phyloP scores from a whole-genome alignment of 2,113 vertebrate genomes.

The Erythrolamprus reginae region DNA sequence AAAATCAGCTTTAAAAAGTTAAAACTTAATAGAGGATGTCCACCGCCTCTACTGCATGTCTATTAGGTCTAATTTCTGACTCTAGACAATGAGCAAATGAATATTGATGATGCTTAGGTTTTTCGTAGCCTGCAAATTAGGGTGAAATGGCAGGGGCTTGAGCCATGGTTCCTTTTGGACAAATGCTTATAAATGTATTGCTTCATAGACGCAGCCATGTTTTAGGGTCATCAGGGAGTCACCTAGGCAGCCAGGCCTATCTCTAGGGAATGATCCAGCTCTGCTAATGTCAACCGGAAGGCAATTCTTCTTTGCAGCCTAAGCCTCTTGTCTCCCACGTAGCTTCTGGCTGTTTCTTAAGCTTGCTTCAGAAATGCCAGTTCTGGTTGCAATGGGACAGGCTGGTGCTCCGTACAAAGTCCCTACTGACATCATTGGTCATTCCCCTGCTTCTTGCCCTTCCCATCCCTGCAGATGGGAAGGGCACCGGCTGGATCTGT shows the following conservation, averaged over 20 bases:
- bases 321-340: background rate
- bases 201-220: background rate
- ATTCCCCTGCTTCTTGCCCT: background rate
- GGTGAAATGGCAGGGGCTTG: too few species aligned
- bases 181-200: background rate
- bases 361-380: background rate
- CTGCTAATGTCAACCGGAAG: background rate
- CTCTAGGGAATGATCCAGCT: background rate
- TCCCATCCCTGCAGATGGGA: background rate
- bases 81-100: background rate
- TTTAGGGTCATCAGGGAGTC: background rate
- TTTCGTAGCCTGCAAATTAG: background rate
- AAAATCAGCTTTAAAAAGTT: constrained; percentile 1
- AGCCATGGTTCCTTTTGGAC: background rate
- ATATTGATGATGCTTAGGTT: background rate
- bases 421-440: background rate
- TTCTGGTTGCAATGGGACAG: background rate
- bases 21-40: background rate
- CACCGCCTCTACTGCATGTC: background rate
- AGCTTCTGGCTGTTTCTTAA: background rate
- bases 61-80: background rate
- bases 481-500: too few species aligned
- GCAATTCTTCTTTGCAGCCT: background rate
- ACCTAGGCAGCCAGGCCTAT: background rate
- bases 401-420: background rate